These are phyloP conservation scores for Pelusios castaneus DNA, from an alignment of 2,113 vertebrate genomes.

Conservation along the genomic window DNA sequence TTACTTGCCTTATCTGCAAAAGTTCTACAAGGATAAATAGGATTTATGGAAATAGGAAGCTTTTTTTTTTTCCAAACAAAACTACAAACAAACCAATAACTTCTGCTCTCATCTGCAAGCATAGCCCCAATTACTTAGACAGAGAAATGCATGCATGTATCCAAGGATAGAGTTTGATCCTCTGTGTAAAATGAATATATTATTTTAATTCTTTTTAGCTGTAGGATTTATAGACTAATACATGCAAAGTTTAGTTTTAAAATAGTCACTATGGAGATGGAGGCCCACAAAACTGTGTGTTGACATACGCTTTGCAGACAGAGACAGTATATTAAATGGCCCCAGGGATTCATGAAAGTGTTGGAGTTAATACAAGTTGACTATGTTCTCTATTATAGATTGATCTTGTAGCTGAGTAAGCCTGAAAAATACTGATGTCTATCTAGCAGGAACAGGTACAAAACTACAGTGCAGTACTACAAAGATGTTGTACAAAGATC, in stretches of 20 bases:
- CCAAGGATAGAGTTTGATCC: neutral
- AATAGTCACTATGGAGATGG: neutral
- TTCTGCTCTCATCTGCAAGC: neutral
- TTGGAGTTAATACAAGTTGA: neutral
- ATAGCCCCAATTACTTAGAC: neutral
- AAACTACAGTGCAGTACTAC: neutral
- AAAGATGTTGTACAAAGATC: too few relatives aligned
- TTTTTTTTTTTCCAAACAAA: neutral
- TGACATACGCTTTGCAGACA: neutral
- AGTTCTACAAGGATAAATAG: constrained; percentile 43
- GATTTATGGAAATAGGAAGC: neutral
- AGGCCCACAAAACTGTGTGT: neutral
- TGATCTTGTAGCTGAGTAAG: neutral
- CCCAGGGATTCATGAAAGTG: neutral
- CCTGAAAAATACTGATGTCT: neutral
- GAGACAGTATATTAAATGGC: neutral
- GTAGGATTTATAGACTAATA: neutral
- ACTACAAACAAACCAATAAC: neutral
- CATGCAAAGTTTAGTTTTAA: neutral
- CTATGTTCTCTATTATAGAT: neutral
- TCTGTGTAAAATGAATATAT: neutral
- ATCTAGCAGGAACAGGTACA: neutral
- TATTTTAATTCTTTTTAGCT: neutral
- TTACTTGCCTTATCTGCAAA: constrained; percentile 89
- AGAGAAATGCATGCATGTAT: fast-evolving